Base-by-base conservation (phyloP, 2,888 invertebrate species). In the Priocnemis perturbator region DNA sequence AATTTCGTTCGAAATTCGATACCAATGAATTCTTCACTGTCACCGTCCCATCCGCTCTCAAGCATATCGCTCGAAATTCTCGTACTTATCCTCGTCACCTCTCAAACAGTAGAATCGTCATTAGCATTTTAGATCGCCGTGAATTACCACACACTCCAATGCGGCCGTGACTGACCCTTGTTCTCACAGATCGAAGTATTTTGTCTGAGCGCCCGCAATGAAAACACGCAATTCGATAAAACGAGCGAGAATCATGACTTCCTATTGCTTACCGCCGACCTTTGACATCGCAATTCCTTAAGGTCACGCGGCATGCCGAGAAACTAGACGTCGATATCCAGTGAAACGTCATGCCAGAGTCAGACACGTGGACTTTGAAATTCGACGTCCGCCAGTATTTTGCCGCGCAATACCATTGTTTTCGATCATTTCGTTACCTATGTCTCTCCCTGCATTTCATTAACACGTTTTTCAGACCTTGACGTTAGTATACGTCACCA, bases 261-360 rank as follows among this genome's bases (percentile, higher is more conserved):
- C 53, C 48, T 58, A 47, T 17, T 26, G 17, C 44, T 57, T 52
- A 69, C 69, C 57, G 7, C 0, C 57, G 73, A 73, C 67, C 73
- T 57, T n/a, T 30, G 64, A 71, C 67, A n/a, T 60, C 30, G 1
- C 45, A 45, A 47, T 65, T 37, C 37, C 7, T 11, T 37, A 37
- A 37, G 37, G 4, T 37, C 37, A 37, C 37, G 37, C 37, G 37
- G 62, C 59, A 56, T 60, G 50, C 48, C 66, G 66, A 57, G 44
- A 57, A 64, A 67, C 63, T 65, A 57, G 30, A 61, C 67, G 64
- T 60, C 11, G 37, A 37, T 37, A 37, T 37, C 11, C 37, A 37
- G 7, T 1, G 44, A 14, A 20, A 48, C 9, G 11, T 19, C 45
- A 17, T 17, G 37, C 7, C 11, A 1, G 1, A 37, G 4, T 5